Evolutionary conservation across 2,113 vertebrate species (phyloP), one percentile per base, ranked within the genome.

Genomic region (Ictalurus furcatus): DNA sequence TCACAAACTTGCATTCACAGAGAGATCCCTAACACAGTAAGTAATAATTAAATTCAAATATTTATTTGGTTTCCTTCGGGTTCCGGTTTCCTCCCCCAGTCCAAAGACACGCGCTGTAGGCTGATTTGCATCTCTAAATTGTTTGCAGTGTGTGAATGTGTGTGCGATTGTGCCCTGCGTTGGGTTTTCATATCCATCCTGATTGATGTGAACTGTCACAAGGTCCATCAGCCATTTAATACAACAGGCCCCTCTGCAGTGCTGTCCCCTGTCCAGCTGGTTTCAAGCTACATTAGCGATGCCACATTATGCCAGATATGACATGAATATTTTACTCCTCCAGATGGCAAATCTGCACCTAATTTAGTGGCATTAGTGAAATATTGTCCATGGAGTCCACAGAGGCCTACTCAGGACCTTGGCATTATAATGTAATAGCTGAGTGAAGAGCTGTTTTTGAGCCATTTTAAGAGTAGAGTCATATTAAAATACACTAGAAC

Each of bases 291-390:
- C 61, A 85, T 85, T 69, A 85, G 63, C 30, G 63, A 85, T 69
- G 59, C 83, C 40, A 85, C 83, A 69, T 85, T 67, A 67, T 7
- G 5, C 61, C 83, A 69, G 25, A 14, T 85, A 85, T 85, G 34
- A 85, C 83, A 85, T 48, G 83, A 85, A 85, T 85, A 85, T 85
- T 84, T 81, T 78, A 78, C 74, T 78, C 11, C 7, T 82, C 58
- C 81, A 84, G 81, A 61, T 84, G 81, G 58, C 21, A 63, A 84
- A 82, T 59, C 81, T 40, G 58, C 21, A 84, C 23, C 34, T 85
- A n/a, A 52, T 85, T 85, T 28, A 69, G 12, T 52, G 23, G 30
- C 58, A 63, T 84, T 25, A 84, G 34, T 84, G 34, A 84, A 52
- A 48, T 83, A 61, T 83, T 61, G 34, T 83, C 12, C 37, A 48